Evolutionary conservation across 2,888 invertebrate species (phyloP).

Genomic region (Scelioninae gen. 1): DNA sequence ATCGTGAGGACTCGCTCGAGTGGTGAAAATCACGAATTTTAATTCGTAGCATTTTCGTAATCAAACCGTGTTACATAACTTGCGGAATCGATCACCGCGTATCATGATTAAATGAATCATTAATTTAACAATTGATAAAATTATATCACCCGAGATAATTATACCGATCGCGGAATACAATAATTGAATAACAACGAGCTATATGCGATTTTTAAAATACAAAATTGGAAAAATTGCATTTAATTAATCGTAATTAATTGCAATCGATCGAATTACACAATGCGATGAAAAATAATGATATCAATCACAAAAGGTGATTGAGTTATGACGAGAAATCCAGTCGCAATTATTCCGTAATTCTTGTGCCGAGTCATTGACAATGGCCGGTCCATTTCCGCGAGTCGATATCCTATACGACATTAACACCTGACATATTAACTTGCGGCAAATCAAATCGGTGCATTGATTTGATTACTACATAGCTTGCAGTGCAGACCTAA

Average conservation of each 20-base stretch:
- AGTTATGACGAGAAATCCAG: not conserved
- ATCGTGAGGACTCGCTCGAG: constrained; percentile 34
- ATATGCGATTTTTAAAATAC: no score
- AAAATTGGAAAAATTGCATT: no score
- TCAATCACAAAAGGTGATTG: not conserved
- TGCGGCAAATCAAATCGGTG: not conserved
- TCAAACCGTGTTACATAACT: constrained; percentile 8
- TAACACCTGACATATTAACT: constrained; percentile 30
- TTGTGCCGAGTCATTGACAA: constrained; percentile 12
- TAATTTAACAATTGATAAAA: no score
- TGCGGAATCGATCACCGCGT: not conserved
- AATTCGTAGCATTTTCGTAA: constrained; percentile 47
- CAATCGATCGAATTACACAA: not conserved
- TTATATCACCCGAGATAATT: no score
- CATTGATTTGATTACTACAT: constrained; percentile 43
- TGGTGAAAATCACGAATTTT: constrained; percentile 59
- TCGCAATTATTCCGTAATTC: constrained; percentile 8
- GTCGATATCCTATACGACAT: constrained; percentile 15
- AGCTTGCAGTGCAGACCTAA: not conserved
- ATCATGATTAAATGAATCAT: no score
- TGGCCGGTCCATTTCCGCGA: not conserved
- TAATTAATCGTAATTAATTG: no score
- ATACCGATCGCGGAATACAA: no score
- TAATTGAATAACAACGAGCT: no score
- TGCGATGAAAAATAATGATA: no score